phyloP scores from a whole-genome alignment of 2,888 invertebrate species.

The Euclidia mi region DNA sequence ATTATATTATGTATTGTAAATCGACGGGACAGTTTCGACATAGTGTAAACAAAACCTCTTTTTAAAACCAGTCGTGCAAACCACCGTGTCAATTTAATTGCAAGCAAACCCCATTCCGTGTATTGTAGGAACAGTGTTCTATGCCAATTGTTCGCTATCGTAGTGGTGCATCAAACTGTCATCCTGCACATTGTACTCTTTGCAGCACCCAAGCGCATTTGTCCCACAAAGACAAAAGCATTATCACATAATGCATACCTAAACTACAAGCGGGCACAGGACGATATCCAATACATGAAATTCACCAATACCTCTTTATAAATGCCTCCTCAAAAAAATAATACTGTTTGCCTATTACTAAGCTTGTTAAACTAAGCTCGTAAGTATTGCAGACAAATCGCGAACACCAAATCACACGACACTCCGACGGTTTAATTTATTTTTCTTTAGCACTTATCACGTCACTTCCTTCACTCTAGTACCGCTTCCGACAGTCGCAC shows the following conservation, averaged over 20 bases:
- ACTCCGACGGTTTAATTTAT: slow-evolving; percentile 33
- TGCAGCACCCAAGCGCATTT: slow-evolving; percentile 69
- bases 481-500: slow-evolving; percentile 18
- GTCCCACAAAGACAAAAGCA: slow-evolving; percentile 82
- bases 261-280: slow-evolving; percentile 85
- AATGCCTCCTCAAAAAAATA: slow-evolving; percentile 68
- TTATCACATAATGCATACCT: slow-evolving; percentile 72
- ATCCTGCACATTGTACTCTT: slow-evolving; percentile 53
- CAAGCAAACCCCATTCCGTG: slow-evolving; percentile 48
- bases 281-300: slow-evolving; percentile 87
- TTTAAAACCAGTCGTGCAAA: slow-evolving; percentile 35
- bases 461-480: slow-evolving; percentile 37
- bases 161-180: slow-evolving; percentile 53
- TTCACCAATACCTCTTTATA: slow-evolving; percentile 81
- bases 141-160: slow-evolving; percentile 43
- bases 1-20: too few relatives aligned
- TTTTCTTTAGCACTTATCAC: slow-evolving; percentile 46
- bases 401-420: slow-evolving; percentile 56
- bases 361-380: slow-evolving; percentile 74
- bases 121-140: slow-evolving; percentile 32
- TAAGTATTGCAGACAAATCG: slow-evolving; percentile 67
- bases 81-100: slow-evolving; percentile 30
- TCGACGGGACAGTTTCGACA: too few relatives aligned
- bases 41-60: slow-evolving; percentile 2
- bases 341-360: slow-evolving; percentile 73